These are phyloP conservation scores for Harmothoe impar DNA, from an alignment of 2,888 invertebrate species.

Conservation along the genomic window DNA sequence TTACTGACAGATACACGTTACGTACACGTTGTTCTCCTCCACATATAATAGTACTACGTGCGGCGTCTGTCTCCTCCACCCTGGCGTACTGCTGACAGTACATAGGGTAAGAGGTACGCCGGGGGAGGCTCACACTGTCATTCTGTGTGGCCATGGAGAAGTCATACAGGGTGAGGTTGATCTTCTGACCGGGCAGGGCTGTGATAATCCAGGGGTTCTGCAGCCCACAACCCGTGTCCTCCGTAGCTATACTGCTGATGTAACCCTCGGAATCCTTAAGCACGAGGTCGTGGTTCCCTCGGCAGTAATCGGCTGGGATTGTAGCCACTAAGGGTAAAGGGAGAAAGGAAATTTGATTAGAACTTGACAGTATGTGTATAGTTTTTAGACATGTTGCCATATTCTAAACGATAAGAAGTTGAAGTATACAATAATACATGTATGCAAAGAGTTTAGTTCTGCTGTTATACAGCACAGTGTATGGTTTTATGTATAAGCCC, in stretches of 20 bases:
- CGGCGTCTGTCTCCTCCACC: constrained; percentile 63
- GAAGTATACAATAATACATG: too few species aligned
- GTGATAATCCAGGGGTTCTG: constrained; percentile 61
- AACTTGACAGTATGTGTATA: too few species aligned
- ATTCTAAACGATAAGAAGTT: too few species aligned
- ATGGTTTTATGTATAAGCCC: too few species aligned
- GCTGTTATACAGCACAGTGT: too few species aligned
- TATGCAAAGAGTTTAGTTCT: too few species aligned
- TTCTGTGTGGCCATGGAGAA: constrained; percentile 62
- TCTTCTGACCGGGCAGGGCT: constrained; percentile 60
- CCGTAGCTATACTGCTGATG: constrained; percentile 53
- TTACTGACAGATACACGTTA: constrained; percentile 61
- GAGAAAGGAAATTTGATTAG: background rate
- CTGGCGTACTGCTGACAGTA: constrained; percentile 64
- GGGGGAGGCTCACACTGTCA: constrained; percentile 37
- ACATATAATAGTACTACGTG: constrained; percentile 65
- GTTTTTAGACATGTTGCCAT: too few species aligned
- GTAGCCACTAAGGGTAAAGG: constrained; percentile 48
- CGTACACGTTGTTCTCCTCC: constrained; percentile 63
- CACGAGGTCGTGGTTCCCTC: constrained; percentile 46
- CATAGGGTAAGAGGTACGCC: constrained; percentile 46
- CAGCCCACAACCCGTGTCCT: constrained; percentile 61
- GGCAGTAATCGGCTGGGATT: constrained; percentile 53
- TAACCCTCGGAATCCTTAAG: constrained; percentile 58
- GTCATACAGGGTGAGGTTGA: constrained; percentile 63